Evolutionary conservation across 2,888 invertebrate species (phyloP), one percentile per base, ranked within the genome.

Genomic region (Drosophila maculinotata): DNA sequence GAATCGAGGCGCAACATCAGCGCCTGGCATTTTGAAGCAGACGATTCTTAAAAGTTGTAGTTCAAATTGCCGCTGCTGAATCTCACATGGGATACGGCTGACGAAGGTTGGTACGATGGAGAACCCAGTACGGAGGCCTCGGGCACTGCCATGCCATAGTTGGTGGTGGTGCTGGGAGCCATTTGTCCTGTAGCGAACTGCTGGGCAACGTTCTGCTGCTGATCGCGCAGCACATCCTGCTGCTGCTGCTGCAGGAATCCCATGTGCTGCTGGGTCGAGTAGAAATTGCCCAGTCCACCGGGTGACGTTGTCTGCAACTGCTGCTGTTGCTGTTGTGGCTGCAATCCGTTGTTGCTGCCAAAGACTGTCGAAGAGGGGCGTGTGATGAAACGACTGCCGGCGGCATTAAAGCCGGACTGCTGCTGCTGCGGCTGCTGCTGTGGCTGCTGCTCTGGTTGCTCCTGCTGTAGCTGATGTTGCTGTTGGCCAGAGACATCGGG

Each of bases 41-140:
- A 1, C 8, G 4, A 20, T 3, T 1, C 0, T 63, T 75, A 91
- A 66, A 91, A 91, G 41, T 87, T 90, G 44, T 91, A 91, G 42
- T 79, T 81, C 28, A 90, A 71, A 49, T 89, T 89, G 57, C 92
- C 92, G 51, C 92, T 92, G 8, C 88, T 89, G 71, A 92, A 92
- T 74, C 92, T 92, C 1, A 93, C 93, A 52, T 91, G 92, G 6
- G 93, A 92, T 1, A 93, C 93, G 23, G 92, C 89, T 33, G 92
- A 91, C 1, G 93, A 91, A 14, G 92, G 88, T 12, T 93, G 92
- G 70, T 82, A 91, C 52, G 92, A 89, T 30, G 92, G 72, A 20
- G 74, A 12, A 14, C 41, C 59, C 45, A 73, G 14, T 12, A 80
- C 77, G 28, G 87, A 67, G 39, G 76, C 28, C 33, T 84, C 79